Conservation (phyloP, 2,113 vertebrate species). For the Globicephala melas region DNA sequence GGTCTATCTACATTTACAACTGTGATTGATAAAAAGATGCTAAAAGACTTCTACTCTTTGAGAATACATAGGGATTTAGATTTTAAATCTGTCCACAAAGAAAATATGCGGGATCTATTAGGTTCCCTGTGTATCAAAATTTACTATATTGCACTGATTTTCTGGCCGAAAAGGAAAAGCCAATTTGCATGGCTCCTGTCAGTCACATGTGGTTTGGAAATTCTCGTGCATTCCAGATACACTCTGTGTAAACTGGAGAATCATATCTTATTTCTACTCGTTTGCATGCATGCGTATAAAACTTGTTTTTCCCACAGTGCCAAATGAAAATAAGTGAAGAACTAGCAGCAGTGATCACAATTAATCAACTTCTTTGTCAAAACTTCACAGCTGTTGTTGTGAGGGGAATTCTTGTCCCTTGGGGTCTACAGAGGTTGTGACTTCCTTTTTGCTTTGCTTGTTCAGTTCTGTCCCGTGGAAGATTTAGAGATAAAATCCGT, state of each 20-base stretch:
- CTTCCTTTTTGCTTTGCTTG: neutral
- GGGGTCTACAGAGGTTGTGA: neutral
- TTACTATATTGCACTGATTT: slow-evolving; percentile 46
- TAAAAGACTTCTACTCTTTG: slow-evolving; percentile 18
- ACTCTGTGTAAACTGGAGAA: slow-evolving; percentile 76
- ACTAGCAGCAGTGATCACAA: slow-evolving; percentile 10
- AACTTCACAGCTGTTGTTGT: neutral
- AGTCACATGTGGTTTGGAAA: slow-evolving; percentile 77
- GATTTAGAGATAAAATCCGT: neutral
- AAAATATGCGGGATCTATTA: neutral
- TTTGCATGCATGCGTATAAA: slow-evolving; percentile 68
- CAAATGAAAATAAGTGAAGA: slow-evolving; percentile 54
- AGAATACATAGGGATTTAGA: neutral
- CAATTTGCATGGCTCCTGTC: slow-evolving; percentile 77
- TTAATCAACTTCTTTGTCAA: slow-evolving; percentile 44
- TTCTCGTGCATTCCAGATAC: slow-evolving; percentile 71
- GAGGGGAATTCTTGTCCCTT: neutral
- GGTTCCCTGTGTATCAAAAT: slow-evolving; percentile 26
- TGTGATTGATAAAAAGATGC: neutral
- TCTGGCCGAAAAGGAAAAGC: slow-evolving; percentile 66
- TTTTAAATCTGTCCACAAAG: slow-evolving; percentile 25
- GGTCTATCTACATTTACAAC: neutral
- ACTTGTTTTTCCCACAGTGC: slow-evolving; percentile 52
- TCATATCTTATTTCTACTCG: slow-evolving; percentile 55
- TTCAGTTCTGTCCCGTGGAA: neutral